phyloP scores from a whole-genome alignment of 2,113 vertebrate species.

The Laticauda colubrina region DNA sequence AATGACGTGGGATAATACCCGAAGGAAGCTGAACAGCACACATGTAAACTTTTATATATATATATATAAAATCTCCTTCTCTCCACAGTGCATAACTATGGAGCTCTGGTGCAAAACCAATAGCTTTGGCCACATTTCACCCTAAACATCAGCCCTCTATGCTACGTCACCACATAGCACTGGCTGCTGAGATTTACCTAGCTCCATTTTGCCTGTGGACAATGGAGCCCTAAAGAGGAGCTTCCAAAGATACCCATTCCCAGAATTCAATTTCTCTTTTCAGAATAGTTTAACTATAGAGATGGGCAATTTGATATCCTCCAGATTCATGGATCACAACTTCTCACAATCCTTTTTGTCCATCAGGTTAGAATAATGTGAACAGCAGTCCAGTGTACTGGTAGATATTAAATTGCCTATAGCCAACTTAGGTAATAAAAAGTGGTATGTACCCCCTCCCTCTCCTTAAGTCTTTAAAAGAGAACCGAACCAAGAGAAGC shows the following conservation, averaged over 20 bases:
- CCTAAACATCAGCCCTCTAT: neutral
- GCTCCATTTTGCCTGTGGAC: neutral
- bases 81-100: neutral
- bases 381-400: neutral
- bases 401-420: neutral
- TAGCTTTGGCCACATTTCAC: neutral
- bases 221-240: neutral
- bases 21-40: too few relatives aligned
- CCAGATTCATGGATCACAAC: neutral
- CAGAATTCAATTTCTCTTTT: neutral
- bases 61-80: neutral
- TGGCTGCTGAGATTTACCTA: neutral
- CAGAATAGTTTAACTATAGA: neutral
- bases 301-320: neutral
- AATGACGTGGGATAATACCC: too few relatives aligned
- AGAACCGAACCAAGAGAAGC: neutral
- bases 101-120: neutral
- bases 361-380: neutral
- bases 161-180: neutral
- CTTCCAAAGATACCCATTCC: neutral
- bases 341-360: neutral
- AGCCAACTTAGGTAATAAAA: neutral
- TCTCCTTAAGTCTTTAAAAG: neutral
- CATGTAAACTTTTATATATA: too few relatives aligned
- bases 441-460: neutral